These are phyloP conservation scores for Hemaris fuciformis DNA, from an alignment of 2,888 invertebrate species.

Conservation along the genomic window DNA sequence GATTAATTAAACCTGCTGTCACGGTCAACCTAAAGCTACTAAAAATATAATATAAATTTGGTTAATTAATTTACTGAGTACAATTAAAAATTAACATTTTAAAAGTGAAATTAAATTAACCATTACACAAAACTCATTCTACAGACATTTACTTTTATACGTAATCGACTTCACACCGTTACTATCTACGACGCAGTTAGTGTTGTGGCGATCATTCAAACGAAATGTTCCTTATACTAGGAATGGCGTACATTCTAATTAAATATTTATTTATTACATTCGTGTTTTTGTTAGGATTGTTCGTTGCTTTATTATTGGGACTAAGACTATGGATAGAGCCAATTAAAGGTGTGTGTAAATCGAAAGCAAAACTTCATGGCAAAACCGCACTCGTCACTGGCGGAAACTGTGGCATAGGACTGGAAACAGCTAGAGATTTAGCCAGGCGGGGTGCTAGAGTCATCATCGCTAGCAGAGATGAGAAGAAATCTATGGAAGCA, in stretches of 20 bases:
- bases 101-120: too few relatives aligned
- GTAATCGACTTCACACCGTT: not conserved
- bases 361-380: slow-evolving; percentile 55
- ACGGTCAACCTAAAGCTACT: too few relatives aligned
- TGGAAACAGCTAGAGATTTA: slow-evolving; percentile 86
- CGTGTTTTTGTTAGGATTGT: slow-evolving; percentile 13
- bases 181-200: not conserved
- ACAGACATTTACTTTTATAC: not conserved
- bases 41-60: too few relatives aligned
- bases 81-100: too few relatives aligned
- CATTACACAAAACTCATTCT: not conserved
- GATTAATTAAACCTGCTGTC: too few relatives aligned
- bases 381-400: slow-evolving; percentile 89
- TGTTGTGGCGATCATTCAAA: not conserved
- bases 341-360: slow-evolving; percentile 47
- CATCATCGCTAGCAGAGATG: slow-evolving; percentile 89
- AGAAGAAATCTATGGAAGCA: slow-evolving; percentile 85
- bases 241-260: not conserved
- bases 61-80: too few relatives aligned
- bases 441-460: slow-evolving; percentile 86
- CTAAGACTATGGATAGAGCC: not conserved
- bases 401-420: slow-evolving; percentile 91
- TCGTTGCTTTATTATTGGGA: not conserved
- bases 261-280: not conserved
- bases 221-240: not conserved